A percentile compares a stretch with the other conserved stretches of the same genome.
Conservation (phyloP, 1,140 invertebrate genomes). For the Bombus confusus region DNA sequence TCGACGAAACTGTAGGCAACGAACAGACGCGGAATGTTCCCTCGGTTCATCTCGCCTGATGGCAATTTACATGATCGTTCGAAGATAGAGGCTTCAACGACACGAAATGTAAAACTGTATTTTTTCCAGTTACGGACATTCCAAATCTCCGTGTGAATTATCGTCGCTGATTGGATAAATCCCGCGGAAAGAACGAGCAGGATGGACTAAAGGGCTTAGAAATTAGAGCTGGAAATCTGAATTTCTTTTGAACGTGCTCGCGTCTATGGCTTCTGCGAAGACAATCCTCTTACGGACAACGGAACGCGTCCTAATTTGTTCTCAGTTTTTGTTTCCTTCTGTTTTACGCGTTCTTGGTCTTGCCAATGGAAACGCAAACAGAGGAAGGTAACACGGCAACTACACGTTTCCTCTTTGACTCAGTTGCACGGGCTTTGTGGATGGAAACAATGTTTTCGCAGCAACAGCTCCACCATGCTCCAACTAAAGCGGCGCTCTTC, state of each 20-base stretch:
- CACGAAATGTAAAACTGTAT: too few species aligned
- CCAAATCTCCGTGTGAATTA: background rate
- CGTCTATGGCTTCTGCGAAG: background rate
- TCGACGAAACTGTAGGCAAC: too few species aligned
- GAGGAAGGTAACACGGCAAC: background rate
- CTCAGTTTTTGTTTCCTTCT: conserved; percentile 23
- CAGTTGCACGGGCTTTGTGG: conserved; percentile 22
- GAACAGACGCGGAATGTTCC: too few species aligned
- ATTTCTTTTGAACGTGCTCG: background rate
- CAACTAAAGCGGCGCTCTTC: conserved; percentile 10
- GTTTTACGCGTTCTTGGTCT: conserved; percentile 12
- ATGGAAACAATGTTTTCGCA: conserved; percentile 38
- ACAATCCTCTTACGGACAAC: conserved; percentile 30
- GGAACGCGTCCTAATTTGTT: conserved; percentile 36
- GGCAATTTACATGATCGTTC: too few species aligned
- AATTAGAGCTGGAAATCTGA: conserved; percentile 14
- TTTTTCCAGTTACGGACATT: too few species aligned
- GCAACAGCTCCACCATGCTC: conserved; percentile 20
- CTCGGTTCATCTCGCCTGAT: too few species aligned
- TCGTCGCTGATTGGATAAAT: background rate
- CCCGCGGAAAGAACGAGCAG: background rate
- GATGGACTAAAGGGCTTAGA: background rate
- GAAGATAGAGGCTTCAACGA: too few species aligned
- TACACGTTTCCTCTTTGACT: conserved; percentile 31
- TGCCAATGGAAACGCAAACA: conserved; percentile 37